Percentiles rank a stretch among this genome's conserved stretches.
phyloP scores from a whole-genome alignment of 2,113 vertebrate species.

The Eudorcas thomsonii region DNA sequence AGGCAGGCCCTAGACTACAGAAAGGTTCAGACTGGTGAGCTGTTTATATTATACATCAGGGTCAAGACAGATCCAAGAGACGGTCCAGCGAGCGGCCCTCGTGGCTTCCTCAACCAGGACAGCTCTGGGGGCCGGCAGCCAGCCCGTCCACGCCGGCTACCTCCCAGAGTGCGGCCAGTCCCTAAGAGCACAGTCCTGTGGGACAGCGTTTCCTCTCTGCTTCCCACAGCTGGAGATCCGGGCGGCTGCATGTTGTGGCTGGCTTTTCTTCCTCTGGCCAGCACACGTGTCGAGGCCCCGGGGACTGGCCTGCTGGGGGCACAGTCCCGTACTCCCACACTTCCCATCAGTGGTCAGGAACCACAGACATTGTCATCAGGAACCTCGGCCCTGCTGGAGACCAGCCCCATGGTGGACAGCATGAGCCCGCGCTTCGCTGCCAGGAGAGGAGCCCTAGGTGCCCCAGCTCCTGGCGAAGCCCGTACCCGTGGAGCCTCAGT shows the following conservation, averaged over 20 bases:
- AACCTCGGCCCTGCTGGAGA: background rate
- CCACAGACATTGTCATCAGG: background rate
- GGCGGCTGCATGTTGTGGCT: background rate
- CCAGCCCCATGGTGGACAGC: background rate
- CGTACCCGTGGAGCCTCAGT: fast-evolving
- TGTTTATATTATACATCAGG: background rate
- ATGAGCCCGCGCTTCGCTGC: fast-evolving
- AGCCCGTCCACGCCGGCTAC: background rate
- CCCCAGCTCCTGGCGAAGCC: background rate
- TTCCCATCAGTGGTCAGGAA: background rate
- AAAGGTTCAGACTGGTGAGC: background rate
- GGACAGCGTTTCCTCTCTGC: background rate
- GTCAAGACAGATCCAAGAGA: background rate
- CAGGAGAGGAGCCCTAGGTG: background rate
- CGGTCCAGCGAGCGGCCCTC: background rate
- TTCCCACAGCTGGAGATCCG: background rate
- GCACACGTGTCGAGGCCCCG: background rate
- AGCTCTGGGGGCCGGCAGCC: background rate
- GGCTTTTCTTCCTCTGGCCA: background rate
- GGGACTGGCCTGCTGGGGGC: background rate
- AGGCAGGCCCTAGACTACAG: background rate
- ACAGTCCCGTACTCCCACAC: background rate
- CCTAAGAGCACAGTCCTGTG: background rate
- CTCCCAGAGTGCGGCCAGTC: background rate
- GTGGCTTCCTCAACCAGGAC: background rate